Evolutionary conservation across 2,797 vertebrate species (phyloP).

Genomic region (Taenioides sp.): DNA sequence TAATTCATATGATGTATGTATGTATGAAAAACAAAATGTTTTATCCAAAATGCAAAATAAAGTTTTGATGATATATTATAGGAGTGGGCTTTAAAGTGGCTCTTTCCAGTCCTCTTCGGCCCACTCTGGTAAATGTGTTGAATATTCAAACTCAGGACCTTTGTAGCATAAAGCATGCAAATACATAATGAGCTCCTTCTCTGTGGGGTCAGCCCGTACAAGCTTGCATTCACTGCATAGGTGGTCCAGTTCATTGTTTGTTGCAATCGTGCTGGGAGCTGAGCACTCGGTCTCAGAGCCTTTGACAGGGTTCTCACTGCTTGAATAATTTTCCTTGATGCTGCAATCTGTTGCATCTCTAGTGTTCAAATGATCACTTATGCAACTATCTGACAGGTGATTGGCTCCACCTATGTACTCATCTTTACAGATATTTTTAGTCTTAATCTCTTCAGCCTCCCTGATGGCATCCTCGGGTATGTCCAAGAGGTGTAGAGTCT

Average conservation of each 20-base stretch:
- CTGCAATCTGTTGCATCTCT: not conserved
- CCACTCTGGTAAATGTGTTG: slow-evolving; percentile 87
- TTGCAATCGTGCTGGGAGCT: not conserved
- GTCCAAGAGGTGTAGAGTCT: slow-evolving; percentile 84
- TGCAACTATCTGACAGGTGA: slow-evolving; percentile 3
- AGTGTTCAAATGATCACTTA: not conserved
- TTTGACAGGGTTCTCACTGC: slow-evolving; percentile 12
- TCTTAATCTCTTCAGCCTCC: slow-evolving; percentile 15
- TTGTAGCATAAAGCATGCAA: slow-evolving; percentile 94
- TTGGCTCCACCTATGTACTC: not conserved
- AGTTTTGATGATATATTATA: not conserved
- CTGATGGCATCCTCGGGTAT: slow-evolving; percentile 54
- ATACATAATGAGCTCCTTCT: slow-evolving; percentile 93
- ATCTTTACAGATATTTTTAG: slow-evolving; percentile 15
- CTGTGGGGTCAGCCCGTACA: slow-evolving; percentile 84
- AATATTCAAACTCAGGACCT: slow-evolving; percentile 92
- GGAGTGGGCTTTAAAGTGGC: slow-evolving; percentile 32
- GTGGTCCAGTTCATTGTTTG: slow-evolving; percentile 69
- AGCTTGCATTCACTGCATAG: slow-evolving; percentile 89
- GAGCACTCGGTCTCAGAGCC: slow-evolving; percentile 13
- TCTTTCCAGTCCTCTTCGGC: slow-evolving; percentile 89
- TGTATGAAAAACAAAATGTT: not conserved
- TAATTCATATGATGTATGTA: not conserved
- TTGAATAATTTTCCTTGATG: not conserved
- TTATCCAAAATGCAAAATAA: not conserved